Evolutionary conservation across 2,113 vertebrate genomes (phyloP), one percentile per base, ranked within the genome.

Genomic region (Pardalotus punctatus): DNA sequence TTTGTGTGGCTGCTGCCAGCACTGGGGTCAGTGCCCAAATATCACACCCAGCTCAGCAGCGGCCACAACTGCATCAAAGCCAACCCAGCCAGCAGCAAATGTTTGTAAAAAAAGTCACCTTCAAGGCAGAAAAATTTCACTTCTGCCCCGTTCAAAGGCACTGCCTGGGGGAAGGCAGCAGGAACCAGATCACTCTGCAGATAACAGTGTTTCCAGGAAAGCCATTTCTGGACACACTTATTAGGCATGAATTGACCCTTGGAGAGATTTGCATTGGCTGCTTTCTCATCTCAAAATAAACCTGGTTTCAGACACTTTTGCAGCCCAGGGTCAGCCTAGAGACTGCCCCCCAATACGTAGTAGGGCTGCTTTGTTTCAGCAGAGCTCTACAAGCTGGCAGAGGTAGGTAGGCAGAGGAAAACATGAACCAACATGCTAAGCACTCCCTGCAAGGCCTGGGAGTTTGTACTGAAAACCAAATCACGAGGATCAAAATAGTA

Each of bases 381-480:
- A 71, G 42, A 81, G 35, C 60, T 97, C 96, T 92, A 87, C 92
- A 72, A 94, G 62, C 94, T 95, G 83, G 95, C 89, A 76, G 79
- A 90, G 51, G 81, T 40, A 51, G 27, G 31, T 5, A 94, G 81
- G 90, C 66, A 95, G 92, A 56, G 42, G 79, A 94, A 97, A 97
- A 94, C 97, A 86, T 77, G 96, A 98, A 98, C 65, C 72, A 94
- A 97, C 94, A 94, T 0, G 86, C 83, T 42, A 9, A 94, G 85
- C 12, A 7, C 69, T 95, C 79, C 29, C 57, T 58, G 54, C 56
- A 23, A 96, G 80, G 88, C 84, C 7, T 1, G 27, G 38, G 76
- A 94, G 94, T 95, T 87, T 81, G 42, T 91, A 85, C 82, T 81
- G 61, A 96, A 98, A 97, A 69, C 14, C 21, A 12, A 93, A 88